A percentile compares a stretch with the other conserved stretches of the same genome.
Conservation (phyloP, 2,888 invertebrate genomes). For the Dinocampus coccinellae region DNA sequence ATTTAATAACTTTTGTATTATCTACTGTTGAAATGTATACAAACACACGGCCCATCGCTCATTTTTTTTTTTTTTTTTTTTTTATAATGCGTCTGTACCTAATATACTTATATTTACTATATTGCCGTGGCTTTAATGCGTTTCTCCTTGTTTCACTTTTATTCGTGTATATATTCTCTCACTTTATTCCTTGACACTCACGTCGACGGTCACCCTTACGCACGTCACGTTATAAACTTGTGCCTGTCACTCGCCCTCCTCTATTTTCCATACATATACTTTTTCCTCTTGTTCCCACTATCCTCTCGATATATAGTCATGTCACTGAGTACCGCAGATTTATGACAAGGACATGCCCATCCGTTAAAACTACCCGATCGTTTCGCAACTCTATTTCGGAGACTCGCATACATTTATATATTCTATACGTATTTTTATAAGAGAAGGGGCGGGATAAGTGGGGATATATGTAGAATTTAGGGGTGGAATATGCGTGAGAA, state of each 20-base stretch:
- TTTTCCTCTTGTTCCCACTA: constrained; percentile 11
- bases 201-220: constrained; percentile 40
- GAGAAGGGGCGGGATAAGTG: too few relatives aligned
- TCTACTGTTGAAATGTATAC: too few relatives aligned
- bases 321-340: constrained; percentile 58
- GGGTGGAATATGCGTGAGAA: background rate
- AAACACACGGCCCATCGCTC: constrained; percentile 35
- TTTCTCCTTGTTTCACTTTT: constrained; percentile 6
- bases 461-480: background rate
- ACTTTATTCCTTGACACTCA: too few relatives aligned
- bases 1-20: constrained; percentile 67
- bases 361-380: constrained; percentile 55
- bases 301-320: constrained; percentile 27
- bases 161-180: too few relatives aligned
- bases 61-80: constrained; percentile 31
- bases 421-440: background rate
- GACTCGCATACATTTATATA: background rate
- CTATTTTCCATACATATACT: background rate
- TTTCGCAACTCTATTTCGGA: constrained; percentile 55
- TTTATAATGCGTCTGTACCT: too few relatives aligned
- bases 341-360: constrained; percentile 59
- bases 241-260: constrained; percentile 19
- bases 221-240: constrained; percentile 58
- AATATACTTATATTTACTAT: background rate
- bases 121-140: background rate